phyloP scores from a whole-genome alignment of 2,888 invertebrate species.

The Alcis repandata region DNA sequence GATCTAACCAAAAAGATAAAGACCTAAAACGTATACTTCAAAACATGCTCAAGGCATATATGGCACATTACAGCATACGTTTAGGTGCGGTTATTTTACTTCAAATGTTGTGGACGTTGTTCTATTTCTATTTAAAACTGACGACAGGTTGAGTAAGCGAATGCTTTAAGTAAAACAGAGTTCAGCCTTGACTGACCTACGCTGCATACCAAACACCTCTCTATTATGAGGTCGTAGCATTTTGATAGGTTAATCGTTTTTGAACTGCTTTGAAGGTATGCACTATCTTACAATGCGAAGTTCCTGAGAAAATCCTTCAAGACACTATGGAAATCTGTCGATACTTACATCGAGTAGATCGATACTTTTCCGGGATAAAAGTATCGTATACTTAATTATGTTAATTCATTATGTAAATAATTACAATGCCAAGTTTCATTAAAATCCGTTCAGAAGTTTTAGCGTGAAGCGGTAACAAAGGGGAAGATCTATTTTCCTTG shows the following conservation, averaged over 20 bases:
- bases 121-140: constrained; percentile 45
- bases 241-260: constrained; percentile 39
- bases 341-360: no score
- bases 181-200: constrained; percentile 48
- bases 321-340: no score
- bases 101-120: constrained; percentile 45
- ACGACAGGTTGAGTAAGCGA: constrained; percentile 49
- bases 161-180: constrained; percentile 38
- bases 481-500: no score
- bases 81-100: constrained; percentile 46
- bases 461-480: no score
- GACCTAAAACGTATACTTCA: no score
- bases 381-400: no score
- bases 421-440: no score
- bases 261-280: background rate
- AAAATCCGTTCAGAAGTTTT: no score
- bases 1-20: background rate
- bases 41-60: background rate
- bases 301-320: no score
- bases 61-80: constrained; percentile 12
- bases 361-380: no score
- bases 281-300: background rate
- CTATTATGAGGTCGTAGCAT: constrained; percentile 44
- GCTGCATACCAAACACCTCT: constrained; percentile 48
- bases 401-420: no score